Percentiles rank a stretch among this genome's conserved stretches.
Evolutionary conservation across 2,888 invertebrate species (phyloP).

Genomic region (Pyrrhosoma nymphula): DNA sequence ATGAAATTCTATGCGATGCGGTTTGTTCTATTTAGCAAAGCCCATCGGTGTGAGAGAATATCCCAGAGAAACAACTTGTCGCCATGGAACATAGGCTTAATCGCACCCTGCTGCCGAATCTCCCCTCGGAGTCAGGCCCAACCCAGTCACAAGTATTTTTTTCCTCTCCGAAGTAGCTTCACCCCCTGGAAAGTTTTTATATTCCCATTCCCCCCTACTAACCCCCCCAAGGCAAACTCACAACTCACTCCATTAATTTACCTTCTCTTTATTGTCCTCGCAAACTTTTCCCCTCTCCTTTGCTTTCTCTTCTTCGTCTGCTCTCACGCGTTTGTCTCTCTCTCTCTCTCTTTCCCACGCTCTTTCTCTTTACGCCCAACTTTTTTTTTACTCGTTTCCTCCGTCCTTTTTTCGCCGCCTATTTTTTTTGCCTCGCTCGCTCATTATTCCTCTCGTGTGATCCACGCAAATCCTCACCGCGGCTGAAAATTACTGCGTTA

Average conservation of each 20-base stretch:
- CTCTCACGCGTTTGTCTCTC: background rate
- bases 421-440: background rate
- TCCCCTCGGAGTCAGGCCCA: too few relatives aligned
- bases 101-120: too few relatives aligned
- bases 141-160: too few relatives aligned
- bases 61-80: too few relatives aligned
- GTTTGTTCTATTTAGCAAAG: too few relatives aligned
- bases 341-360: background rate
- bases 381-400: background rate
- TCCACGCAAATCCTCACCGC: background rate
- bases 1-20: too few relatives aligned
- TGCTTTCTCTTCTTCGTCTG: background rate
- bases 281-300: background rate
- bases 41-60: too few relatives aligned
- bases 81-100: too few relatives aligned
- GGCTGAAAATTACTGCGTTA: background rate
- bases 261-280: background rate
- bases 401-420: background rate
- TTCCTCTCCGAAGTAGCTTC: too few relatives aligned
- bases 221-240: background rate
- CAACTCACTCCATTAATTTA: background rate
- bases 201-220: too few relatives aligned
- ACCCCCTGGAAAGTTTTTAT: too few relatives aligned
- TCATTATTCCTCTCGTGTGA: background rate
- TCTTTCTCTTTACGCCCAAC: too few relatives aligned